Conservation (phyloP, 2,888 invertebrate species). For the Hemithea aestivaria region DNA sequence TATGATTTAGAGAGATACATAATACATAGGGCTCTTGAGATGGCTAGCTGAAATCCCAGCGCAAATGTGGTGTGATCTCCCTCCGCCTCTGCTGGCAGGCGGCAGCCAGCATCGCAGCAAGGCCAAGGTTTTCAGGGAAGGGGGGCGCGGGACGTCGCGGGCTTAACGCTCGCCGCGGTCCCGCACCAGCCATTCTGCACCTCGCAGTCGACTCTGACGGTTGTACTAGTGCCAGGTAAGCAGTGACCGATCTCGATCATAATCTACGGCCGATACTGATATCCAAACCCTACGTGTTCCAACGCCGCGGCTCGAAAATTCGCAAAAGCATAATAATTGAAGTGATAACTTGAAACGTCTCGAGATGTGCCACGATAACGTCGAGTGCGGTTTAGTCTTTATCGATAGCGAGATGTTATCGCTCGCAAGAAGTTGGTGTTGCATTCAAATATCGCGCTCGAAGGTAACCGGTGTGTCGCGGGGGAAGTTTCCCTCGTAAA, state of each 20-base stretch:
- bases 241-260: constrained; percentile 58
- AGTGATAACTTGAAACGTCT: constrained; percentile 57
- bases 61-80: constrained; percentile 41
- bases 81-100: constrained; percentile 6
- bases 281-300: constrained; percentile 34
- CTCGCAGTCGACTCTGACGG: constrained; percentile 78
- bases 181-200: constrained; percentile 76
- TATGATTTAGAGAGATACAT: too few species aligned
- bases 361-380: constrained; percentile 66
- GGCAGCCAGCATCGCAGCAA: constrained; percentile 51
- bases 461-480: constrained; percentile 55
- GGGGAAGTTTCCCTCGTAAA: constrained; percentile 70
- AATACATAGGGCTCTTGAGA: neutral
- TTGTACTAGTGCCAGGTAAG: constrained; percentile 78
- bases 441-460: constrained; percentile 57
- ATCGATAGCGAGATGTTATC: constrained; percentile 52
- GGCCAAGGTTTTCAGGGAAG: constrained; percentile 74
- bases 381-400: constrained; percentile 56
- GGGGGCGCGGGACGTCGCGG: constrained; percentile 69
- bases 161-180: constrained; percentile 74
- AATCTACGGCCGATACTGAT: constrained; percentile 43
- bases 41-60: constrained; percentile 35
- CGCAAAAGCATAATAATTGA: constrained; percentile 42
- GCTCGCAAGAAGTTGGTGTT: constrained; percentile 43
- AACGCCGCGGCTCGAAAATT: constrained; percentile 40